Evolutionary conservation across 2,113 vertebrate species (phyloP).

Genomic region (Gavia stellata): DNA sequence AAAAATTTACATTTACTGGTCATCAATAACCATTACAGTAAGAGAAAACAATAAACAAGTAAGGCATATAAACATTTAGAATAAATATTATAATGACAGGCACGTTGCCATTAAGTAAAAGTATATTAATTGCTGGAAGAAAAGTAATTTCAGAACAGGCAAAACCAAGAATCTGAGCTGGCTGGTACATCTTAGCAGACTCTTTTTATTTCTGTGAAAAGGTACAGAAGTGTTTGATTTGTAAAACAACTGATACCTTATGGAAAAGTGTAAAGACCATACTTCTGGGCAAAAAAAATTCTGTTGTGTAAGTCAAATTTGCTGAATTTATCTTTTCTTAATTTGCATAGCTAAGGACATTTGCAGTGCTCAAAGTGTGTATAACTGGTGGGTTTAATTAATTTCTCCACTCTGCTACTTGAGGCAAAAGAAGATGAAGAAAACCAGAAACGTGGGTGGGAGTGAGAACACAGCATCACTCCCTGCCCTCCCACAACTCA

Average conservation of each 20-base stretch:
- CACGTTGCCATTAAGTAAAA: not conserved
- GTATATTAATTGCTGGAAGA: not conserved
- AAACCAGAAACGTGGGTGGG: not conserved
- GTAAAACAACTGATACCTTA: not conserved
- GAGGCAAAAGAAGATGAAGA: conserved; percentile 33
- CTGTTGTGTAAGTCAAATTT: not conserved
- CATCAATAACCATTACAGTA: not conserved
- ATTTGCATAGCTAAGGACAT: conserved; percentile 40
- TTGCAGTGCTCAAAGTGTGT: conserved; percentile 2
- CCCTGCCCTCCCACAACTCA: conserved; percentile 6
- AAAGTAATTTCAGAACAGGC: not conserved
- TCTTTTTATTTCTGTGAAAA: not conserved
- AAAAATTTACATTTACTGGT: not conserved
- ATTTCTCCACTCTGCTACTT: conserved; percentile 33
- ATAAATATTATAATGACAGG: not conserved
- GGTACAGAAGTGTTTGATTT: not conserved
- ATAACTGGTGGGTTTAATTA: conserved; percentile 47
- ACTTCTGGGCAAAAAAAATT: not conserved
- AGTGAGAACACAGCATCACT: not conserved
- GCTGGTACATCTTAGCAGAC: not conserved
- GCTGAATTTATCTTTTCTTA: conserved; percentile 31
- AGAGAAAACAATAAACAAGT: not conserved
- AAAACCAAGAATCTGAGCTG: not conserved
- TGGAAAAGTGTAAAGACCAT: not conserved
- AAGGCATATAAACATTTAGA: not conserved